These are phyloP conservation scores for Glaucidium brasilianum DNA, from an alignment of 2,113 vertebrate species.

Conservation along the genomic window DNA sequence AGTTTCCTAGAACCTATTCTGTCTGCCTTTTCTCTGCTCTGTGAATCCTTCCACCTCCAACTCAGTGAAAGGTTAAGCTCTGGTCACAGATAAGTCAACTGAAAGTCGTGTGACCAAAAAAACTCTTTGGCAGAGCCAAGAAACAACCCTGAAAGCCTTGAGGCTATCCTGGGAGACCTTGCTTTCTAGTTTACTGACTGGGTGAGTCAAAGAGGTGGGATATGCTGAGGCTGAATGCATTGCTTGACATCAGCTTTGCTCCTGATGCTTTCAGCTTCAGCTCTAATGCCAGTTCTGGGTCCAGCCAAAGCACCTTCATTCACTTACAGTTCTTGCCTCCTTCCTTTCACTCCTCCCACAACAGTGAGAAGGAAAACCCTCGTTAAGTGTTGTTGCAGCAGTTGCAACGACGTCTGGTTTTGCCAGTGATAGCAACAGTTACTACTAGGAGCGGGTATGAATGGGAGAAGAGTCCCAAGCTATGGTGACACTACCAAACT, in stretches of 20 bases:
- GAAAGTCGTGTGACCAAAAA: neutral
- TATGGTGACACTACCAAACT: neutral
- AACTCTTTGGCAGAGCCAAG: neutral
- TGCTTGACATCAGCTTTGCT: neutral
- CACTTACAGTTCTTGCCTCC: fast-evolving
- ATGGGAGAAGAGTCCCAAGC: neutral
- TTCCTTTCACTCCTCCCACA: neutral
- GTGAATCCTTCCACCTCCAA: neutral
- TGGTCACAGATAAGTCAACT: neutral
- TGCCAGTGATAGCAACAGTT: neutral
- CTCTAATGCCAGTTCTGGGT: neutral
- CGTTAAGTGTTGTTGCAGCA: neutral
- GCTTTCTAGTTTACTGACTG: neutral
- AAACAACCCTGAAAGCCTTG: neutral
- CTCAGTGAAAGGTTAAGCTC: neutral
- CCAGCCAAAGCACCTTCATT: neutral
- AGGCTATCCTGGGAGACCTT: neutral
- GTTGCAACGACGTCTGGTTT: neutral
- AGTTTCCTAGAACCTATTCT: neutral
- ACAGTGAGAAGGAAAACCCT: neutral
- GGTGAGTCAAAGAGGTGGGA: neutral
- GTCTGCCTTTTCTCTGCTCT: neutral
- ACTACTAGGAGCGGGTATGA: neutral
- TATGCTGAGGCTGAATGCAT: neutral
- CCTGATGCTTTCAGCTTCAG: neutral